Base-by-base conservation (phyloP, 2,888 invertebrate genomes). In the Leptinotarsa haldemani region DNA sequence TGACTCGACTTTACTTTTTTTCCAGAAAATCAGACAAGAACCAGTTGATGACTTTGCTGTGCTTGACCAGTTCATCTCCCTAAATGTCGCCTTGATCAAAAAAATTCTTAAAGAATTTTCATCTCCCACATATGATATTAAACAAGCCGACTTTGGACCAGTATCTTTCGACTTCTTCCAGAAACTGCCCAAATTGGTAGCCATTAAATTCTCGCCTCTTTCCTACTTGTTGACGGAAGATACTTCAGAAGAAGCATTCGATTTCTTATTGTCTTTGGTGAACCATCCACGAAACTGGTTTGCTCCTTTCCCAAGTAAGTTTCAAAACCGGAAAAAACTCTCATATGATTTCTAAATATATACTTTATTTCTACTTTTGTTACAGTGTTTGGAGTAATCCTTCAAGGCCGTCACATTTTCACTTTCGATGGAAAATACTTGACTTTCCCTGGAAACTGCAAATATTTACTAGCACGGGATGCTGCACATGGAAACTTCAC, bases 401-500 rank as follows among this genome's bases (percentile, higher is more conserved):
- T 93, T 15, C 94, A 95, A 84, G 94, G 94, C 1, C 93, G 95
- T 82, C 94, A 96, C 87, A 91, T 95, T 86, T 94, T 95, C 88
- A 96, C 96, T 0, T 97, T 97, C 87, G 97, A 97, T 86, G 94
- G 94, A 0, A 92, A 92, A 80, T 94, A 95, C 85, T 88, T 93
- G 79, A 93, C 93, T 9, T 93, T 96, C 90, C 93, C 93, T 0
- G 96, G 96, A 53, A 90, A 90, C 67, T 97, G 97, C 89, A 93
- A 93, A 84, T 97, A 97, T 86, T 88, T 97, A 1, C 88, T 97
- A 7, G 94, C 93, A 0, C 93, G 95, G 82, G 97, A 98, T 87
- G 93, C 93, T 82, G 91, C 93, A 18, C 93, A 97, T 86, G 92
- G 95, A 76, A 95, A 96, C 89, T 97, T 98, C 90, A 93, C 94